phyloP scores from a whole-genome alignment of 1,140 invertebrate genomes.

The Nasonia vitripennis region DNA sequence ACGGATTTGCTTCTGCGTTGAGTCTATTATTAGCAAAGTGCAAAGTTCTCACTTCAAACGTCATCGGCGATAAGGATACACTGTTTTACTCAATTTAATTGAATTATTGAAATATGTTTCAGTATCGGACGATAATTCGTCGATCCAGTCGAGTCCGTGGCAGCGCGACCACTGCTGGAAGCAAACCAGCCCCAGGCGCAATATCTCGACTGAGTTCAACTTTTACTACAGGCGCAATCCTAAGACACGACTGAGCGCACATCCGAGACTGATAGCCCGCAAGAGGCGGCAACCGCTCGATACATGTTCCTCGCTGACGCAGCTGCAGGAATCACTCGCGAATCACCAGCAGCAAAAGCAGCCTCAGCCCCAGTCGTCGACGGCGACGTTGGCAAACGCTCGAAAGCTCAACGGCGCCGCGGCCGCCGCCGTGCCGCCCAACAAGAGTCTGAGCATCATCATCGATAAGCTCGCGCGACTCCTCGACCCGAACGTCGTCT shows the following conservation, averaged over 20 bases:
- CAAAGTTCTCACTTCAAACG: neutral
- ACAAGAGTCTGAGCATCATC: constrained; percentile 68
- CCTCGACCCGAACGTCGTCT: constrained; percentile 77
- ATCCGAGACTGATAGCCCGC: constrained; percentile 73
- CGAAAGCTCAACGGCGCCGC: constrained; percentile 61
- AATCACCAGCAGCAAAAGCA: constrained; percentile 60
- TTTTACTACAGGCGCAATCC: constrained; percentile 82
- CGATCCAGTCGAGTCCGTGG: constrained; percentile 91
- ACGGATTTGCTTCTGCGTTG: neutral
- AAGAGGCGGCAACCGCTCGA: constrained; percentile 79
- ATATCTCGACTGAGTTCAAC: constrained; percentile 83
- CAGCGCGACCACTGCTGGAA: constrained; percentile 92
- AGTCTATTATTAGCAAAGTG: neutral
- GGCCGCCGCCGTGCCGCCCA: constrained; percentile 53
- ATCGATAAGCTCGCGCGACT: constrained; percentile 72
- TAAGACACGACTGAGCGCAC: constrained; percentile 67
- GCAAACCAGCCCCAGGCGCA: constrained; percentile 83
- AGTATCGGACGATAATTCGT: constrained; percentile 86
- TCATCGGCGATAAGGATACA: neutral
- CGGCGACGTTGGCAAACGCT: neutral
- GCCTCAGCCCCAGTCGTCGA: neutral
- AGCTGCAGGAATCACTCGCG: constrained; percentile 72
- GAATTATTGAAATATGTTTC: neutral
- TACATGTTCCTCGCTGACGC: constrained; percentile 62
- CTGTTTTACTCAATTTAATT: neutral